Conservation (phyloP, 2,113 vertebrate genomes). For the Sceloporus undulatus region DNA sequence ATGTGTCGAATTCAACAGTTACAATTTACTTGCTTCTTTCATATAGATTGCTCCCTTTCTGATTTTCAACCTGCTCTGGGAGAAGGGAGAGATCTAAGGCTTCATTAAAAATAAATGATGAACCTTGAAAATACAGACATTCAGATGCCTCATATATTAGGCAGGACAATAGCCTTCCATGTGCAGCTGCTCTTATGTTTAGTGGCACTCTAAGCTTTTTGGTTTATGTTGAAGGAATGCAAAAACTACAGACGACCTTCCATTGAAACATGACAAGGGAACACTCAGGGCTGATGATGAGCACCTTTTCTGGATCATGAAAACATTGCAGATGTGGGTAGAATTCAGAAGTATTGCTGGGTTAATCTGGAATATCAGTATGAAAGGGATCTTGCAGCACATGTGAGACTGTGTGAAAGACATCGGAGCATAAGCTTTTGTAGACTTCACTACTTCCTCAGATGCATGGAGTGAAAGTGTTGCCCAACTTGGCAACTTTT, state of each 20-base stretch:
- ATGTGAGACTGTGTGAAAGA: no score
- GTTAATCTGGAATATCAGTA: no score
- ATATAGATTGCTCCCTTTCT: conserved; percentile 29
- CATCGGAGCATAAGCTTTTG: no score
- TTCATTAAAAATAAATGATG: conserved; percentile 10
- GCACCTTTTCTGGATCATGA: no score
- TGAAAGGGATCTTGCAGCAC: no score
- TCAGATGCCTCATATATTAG: conserved; percentile 54
- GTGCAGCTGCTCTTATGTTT: background rate
- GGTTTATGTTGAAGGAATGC: background rate
- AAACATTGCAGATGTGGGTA: no score
- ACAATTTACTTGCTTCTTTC: conserved; percentile 54
- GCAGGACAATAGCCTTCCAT: background rate
- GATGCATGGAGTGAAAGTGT: no score
- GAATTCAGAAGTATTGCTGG: no score
- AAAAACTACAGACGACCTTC: background rate
- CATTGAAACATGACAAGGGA: background rate
- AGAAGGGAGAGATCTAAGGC: conserved; percentile 26
- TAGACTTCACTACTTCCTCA: no score
- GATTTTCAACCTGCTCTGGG: background rate
- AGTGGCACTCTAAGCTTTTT: background rate
- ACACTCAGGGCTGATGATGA: background rate
- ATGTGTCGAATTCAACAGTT: conserved; percentile 6
- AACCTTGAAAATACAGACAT: conserved; percentile 35
- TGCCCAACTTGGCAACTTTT: no score